Evolutionary conservation across 2,113 vertebrate genomes (phyloP).

Genomic region (Ptychochromis oligacanthus): DNA sequence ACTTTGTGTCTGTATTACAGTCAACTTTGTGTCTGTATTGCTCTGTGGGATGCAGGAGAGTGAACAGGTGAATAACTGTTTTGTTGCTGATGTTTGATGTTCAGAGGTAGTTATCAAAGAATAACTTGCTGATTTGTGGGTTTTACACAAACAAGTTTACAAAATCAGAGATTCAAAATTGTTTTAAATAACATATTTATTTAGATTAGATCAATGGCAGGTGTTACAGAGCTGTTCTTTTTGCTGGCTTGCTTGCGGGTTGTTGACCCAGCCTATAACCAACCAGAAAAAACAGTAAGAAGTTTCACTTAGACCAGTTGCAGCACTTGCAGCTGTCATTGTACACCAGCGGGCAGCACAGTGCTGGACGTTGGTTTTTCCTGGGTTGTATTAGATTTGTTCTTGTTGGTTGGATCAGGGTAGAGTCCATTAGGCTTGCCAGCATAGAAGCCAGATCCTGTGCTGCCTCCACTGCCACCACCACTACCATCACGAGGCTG

Average conservation of each 20-base stretch:
- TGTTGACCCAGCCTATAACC: conserved; percentile 8
- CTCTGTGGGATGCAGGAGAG: neutral
- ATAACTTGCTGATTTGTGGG: neutral
- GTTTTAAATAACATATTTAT: conserved; percentile 31
- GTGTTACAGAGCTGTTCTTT: conserved; percentile 6
- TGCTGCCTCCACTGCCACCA: neutral
- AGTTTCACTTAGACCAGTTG: conserved; percentile 73
- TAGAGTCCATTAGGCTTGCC: conserved; percentile 79
- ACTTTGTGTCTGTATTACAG: too few species aligned
- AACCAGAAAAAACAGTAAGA: neutral
- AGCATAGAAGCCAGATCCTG: conserved; percentile 75
- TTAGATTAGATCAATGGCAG: neutral
- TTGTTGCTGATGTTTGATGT: neutral
- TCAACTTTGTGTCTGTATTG: neutral
- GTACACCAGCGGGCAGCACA: conserved; percentile 69
- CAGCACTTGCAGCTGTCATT: conserved; percentile 80
- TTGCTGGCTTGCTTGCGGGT: neutral
- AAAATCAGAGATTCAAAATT: neutral
- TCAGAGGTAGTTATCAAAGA: neutral
- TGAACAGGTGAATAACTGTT: neutral
- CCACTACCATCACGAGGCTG: neutral
- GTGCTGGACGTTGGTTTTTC: conserved; percentile 41
- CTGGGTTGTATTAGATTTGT: conserved; percentile 73
- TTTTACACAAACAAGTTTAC: neutral
- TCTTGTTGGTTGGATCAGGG: conserved; percentile 68